Evolutionary conservation across 2,113 vertebrate species (phyloP).

Genomic region (Phocoena phocoena): DNA sequence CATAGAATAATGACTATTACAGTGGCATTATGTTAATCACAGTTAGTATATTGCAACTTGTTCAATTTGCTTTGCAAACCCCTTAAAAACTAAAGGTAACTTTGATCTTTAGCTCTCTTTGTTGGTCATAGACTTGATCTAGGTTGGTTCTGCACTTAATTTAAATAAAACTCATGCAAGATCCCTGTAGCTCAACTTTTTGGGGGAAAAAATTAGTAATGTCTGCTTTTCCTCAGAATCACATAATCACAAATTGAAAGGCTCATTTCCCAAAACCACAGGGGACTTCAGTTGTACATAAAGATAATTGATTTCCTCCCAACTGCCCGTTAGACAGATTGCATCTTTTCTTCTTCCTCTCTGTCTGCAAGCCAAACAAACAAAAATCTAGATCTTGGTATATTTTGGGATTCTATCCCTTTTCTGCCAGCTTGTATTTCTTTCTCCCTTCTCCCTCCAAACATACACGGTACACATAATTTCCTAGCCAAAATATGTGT

Average conservation of each 20-base stretch:
- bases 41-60: background rate
- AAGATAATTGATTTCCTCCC: constrained; percentile 27
- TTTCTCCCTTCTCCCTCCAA: background rate
- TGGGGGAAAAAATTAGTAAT: constrained; percentile 1
- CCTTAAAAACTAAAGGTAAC: background rate
- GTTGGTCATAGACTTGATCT: background rate
- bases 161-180: constrained; percentile 25
- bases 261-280: background rate
- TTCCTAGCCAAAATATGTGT: constrained; percentile 31
- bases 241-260: background rate
- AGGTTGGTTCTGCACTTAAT: background rate
- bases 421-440: constrained; percentile 4
- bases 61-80: background rate
- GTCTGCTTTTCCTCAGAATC: background rate
- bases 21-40: background rate
- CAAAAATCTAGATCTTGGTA: background rate
- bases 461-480: background rate
- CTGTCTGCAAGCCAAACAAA: background rate
- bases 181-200: background rate
- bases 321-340: background rate
- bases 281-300: background rate
- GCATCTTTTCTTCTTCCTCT: background rate
- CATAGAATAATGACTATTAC: background rate
- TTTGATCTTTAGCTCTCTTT: constrained; percentile 28
- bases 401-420: constrained; percentile 14